Evolutionary conservation across 2,113 vertebrate genomes (phyloP).

Genomic region (Leuciscus idus): DNA sequence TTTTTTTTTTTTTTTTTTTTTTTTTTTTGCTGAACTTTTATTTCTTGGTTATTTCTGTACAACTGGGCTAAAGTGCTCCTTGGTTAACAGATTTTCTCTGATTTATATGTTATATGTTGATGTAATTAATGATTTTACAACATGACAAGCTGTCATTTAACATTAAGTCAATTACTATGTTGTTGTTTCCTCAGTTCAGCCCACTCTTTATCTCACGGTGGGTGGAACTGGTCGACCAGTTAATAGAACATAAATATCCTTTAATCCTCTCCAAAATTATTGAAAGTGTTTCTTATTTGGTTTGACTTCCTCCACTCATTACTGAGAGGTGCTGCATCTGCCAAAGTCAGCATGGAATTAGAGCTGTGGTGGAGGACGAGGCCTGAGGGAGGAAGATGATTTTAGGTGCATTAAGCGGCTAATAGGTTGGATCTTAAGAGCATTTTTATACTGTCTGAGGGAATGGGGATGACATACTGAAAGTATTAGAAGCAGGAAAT

Average conservation of each 20-base stretch:
- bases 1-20: not conserved
- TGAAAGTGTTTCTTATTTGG: constrained; percentile 37
- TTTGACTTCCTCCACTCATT: constrained; percentile 17
- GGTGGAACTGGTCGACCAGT: constrained; percentile 6
- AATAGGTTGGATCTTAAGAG: constrained; percentile 38
- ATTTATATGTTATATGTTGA: not conserved
- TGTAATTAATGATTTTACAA: not conserved
- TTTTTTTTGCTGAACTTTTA: not conserved
- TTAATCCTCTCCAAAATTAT: constrained; percentile 39
- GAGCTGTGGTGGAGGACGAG: constrained; percentile 31
- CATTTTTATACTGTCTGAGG: constrained; percentile 39
- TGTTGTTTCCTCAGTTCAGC: constrained; percentile 3
- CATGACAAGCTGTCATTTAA: constrained; percentile 12
- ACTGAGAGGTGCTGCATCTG: constrained; percentile 33
- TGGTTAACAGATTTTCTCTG: not conserved
- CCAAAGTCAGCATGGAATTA: constrained; percentile 33
- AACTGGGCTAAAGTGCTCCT: not conserved
- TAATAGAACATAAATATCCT: constrained; percentile 47
- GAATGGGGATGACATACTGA: constrained; percentile 21
- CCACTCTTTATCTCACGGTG: constrained; percentile 12
- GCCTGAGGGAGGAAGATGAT: constrained; percentile 43
- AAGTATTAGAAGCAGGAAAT: constrained; percentile 47
- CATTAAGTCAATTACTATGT: not conserved
- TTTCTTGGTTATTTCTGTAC: not conserved
- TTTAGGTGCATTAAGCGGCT: constrained; percentile 47